Evolutionary conservation across 2,113 vertebrate species (phyloP), one percentile per base, ranked within the genome.

Genomic region (Tachuris rubrigastra): DNA sequence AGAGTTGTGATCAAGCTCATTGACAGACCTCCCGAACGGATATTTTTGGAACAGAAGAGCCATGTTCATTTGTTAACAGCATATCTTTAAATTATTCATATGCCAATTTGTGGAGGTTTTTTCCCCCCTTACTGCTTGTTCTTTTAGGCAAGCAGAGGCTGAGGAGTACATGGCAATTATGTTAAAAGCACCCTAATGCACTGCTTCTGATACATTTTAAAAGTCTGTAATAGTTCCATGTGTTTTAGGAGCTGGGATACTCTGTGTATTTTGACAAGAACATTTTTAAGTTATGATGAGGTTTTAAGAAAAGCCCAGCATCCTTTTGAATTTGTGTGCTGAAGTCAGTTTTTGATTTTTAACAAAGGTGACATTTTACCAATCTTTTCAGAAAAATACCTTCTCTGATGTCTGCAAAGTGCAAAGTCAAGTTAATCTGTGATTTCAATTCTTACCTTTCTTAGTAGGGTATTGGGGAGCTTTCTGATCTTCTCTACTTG

Each of bases 401-500:
- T 69, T 67, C 46, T 72, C 27, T 35, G 12, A 21, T 37, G 16
- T 47, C 44, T 74, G 39, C 28, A 49, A 62, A 84, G 39, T 37
- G 27, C 31, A 65, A 67, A 83, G 59, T 52, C 49, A 79, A 49
- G 39, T 68, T 18, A 58, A 62, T 31, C 19, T 44, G 27, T 1
- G 0, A 0, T 73, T 33, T 59, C 49, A 65, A 10, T 46, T 69
- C 91, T 88, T 95, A 98, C 99, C 98, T 99, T 99, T 98, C 98
- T 98, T 62, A 99, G 90, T 88, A 99, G 97, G 14, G 99, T 99
- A 95, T 99, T 99, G 1, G 99, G 98, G 89, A 99, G 97, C 84
- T 99, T 99, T 82, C 99, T 98, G 73, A 99, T 99, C 97, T 98
- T 99, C 95, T 99, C 98, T 82, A 99, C 99, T 37, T 99, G 98